A percentile compares a stretch with the other conserved stretches of the same genome.
These are phyloP conservation scores for Myrmophylax atrothorax DNA, from an alignment of 2,113 vertebrate species.

Conservation along the genomic window DNA sequence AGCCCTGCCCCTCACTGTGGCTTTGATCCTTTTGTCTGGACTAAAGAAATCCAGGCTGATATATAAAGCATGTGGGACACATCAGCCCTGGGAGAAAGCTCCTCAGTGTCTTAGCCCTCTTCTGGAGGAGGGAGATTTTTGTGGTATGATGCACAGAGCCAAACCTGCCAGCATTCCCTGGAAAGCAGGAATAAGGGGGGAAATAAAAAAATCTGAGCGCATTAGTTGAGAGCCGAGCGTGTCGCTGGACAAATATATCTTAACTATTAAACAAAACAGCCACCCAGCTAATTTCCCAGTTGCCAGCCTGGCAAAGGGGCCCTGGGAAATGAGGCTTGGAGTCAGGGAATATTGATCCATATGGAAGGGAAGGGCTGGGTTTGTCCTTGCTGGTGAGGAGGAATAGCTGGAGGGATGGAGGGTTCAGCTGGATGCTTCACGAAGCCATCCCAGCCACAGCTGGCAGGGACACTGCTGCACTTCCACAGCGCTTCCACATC, in stretches of 20 bases:
- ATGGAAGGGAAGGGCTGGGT: background rate
- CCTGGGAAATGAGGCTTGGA: background rate
- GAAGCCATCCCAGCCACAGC: background rate
- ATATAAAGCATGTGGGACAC: conserved; percentile 43
- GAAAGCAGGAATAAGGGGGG: conserved; percentile 27
- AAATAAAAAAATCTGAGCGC: conserved; percentile 7
- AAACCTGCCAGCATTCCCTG: conserved; percentile 62
- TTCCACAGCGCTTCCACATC: background rate
- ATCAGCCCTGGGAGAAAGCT: conserved; percentile 46
- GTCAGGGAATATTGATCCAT: background rate
- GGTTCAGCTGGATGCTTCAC: conserved; percentile 7
- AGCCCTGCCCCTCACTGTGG: background rate
- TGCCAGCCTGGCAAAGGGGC: background rate
- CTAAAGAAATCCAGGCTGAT: conserved; percentile 22
- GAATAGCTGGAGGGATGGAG: conserved; percentile 42
- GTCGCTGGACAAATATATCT: background rate
- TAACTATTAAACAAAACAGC: background rate
- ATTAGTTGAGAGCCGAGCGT: conserved; percentile 9
- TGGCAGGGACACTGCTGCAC: background rate
- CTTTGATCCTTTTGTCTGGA: conserved; percentile 43
- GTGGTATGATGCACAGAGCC: conserved; percentile 57
- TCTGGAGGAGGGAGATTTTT: conserved; percentile 65
- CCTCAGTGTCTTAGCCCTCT: conserved; percentile 5
- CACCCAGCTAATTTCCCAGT: background rate
- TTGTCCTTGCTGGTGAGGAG: background rate